Evolutionary conservation across 2,888 invertebrate genomes (phyloP), one percentile per base, ranked within the genome.

Genomic region (Orthonevra nobilis): DNA sequence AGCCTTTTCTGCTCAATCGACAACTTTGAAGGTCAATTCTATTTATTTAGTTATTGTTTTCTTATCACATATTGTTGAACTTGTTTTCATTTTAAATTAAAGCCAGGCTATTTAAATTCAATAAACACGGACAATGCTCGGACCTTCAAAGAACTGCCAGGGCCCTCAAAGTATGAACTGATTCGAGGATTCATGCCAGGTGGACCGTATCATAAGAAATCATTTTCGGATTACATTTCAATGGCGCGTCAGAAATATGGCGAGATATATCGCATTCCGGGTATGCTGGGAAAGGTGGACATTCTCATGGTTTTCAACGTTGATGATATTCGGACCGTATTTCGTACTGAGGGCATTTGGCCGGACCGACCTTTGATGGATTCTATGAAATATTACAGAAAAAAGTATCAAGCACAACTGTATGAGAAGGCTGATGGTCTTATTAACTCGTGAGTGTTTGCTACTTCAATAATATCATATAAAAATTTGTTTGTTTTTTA

Each of bases 251-350:
- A 58, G 4, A 73, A 83, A 19, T 84, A 86, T 81, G 90, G 90
- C 0, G 81, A 87, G 9, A 85, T 90, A 7, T 84, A 86, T 1
- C 83, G 85, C 19, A 61, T 90, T 2, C 86, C 86, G 15, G 88
- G 87, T n/a, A 44, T 90, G 0, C 81, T 83, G 28, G 84, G 85
- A 1, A 68, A 83, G 42, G 61, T 70, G 2, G 61, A 83, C 68
- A 79, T 90, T 2, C 84, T 90, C 0, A 82, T 88, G 26, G 81
- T 88, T 7, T 91, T 89, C 74, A 86, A 90, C 83, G 90, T 90
- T 1, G 89, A 89, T 30, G 89, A 90, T 81, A 87, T 89, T 40
- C 87, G 88, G 81, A 86, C 86, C 84, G 83, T 90, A 54, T 15
- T 81, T 56, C 61, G 82, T 7, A 83, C 82, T 4, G 83, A 83